phyloP scores from a whole-genome alignment of 2,797 vertebrate species.

The Sciurus carolinensis region DNA sequence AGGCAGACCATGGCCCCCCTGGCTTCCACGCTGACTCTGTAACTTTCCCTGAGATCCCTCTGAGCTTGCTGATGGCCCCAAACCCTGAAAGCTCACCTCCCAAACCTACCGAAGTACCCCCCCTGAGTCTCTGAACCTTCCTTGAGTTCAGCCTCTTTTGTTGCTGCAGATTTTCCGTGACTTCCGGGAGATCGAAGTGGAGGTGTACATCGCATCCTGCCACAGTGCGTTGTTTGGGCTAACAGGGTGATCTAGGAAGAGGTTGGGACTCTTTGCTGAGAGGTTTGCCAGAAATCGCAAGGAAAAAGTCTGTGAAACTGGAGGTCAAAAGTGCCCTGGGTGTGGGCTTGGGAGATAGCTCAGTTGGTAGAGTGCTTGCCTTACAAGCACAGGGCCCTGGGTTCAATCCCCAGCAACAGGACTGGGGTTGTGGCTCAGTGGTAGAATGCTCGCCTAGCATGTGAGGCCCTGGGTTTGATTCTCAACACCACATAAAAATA shows the following conservation, averaged over 20 bases:
- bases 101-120: not conserved
- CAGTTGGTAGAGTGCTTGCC: no score
- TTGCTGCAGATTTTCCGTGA: constrained; percentile 93
- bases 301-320: not conserved
- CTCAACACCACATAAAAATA: no score
- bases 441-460: no score
- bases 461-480: no score
- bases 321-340: not conserved
- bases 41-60: not conserved
- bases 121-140: not conserved
- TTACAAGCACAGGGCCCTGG: no score
- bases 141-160: constrained; percentile 67
- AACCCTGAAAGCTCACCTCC: not conserved
- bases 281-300: not conserved
- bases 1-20: not conserved
- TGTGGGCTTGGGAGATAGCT: no score
- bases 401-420: no score
- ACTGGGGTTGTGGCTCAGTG: no score
- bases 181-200: constrained; percentile 93
- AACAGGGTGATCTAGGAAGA: not conserved
- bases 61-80: not conserved
- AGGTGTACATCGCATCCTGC: constrained; percentile 93
- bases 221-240: constrained; percentile 90
- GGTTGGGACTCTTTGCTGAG: not conserved
- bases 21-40: not conserved